These are phyloP conservation scores for Nerophis lumbriciformis DNA, from an alignment of 2,113 vertebrate species.

Conservation along the genomic window DNA sequence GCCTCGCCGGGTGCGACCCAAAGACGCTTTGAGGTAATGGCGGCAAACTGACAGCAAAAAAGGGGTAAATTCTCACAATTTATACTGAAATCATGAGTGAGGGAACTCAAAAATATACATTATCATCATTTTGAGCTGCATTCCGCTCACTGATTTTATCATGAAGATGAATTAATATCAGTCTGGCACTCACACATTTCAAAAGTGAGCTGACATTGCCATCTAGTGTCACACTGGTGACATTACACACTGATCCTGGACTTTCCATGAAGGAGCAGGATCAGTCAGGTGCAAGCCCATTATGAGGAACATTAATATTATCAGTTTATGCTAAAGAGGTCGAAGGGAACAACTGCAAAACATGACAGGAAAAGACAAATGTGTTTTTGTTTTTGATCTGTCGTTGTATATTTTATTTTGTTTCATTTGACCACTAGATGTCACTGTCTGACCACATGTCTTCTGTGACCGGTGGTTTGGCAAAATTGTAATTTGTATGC, in stretches of 20 bases:
- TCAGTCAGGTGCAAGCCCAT: background rate
- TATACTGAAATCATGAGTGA: constrained; percentile 47
- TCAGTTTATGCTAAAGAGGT: no score
- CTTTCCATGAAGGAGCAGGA: no score
- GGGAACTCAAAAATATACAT: constrained; percentile 58
- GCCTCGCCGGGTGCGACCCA: constrained; percentile 45
- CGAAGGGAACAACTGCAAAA: background rate
- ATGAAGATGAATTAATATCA: constrained; percentile 57
- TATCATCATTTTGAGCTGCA: constrained; percentile 51
- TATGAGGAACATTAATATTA: no score
- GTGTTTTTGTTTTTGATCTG: no score
- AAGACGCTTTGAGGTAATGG: constrained; percentile 39
- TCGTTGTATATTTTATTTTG: no score
- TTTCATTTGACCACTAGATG: constrained; percentile 38
- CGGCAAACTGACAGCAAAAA: constrained; percentile 26
- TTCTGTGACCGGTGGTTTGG: background rate
- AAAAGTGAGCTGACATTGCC: constrained; percentile 39
- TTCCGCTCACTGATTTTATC: constrained; percentile 50
- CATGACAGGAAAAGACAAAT: no score
- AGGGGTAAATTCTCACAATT: constrained; percentile 17
- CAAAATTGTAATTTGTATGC: no score
- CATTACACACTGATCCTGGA: background rate
- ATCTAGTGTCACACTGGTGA: constrained; percentile 24
- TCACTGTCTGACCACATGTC: constrained; percentile 33
- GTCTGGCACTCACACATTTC: constrained; percentile 35